Base-by-base conservation (phyloP, 2,113 vertebrate species). In the Clupea harengus region DNA sequence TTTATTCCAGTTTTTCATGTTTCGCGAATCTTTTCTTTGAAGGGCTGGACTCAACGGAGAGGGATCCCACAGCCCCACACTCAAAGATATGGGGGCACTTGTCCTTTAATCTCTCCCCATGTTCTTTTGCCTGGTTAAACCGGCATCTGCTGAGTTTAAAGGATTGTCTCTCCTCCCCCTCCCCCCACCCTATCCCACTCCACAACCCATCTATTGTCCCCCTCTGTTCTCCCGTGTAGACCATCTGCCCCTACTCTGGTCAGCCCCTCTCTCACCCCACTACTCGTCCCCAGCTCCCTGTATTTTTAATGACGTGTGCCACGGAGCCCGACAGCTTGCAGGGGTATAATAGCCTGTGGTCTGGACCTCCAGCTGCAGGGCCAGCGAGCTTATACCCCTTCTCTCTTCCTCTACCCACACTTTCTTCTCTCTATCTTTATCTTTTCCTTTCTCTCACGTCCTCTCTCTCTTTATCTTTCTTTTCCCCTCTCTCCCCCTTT, bases 211-310 rank as follows among this genome's bases (percentile, higher is more conserved):
- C 50, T 44, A 32, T 32, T 78, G 72, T 78, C 32, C 28, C 39
- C 13, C 72, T 32, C 28, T 39, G 72, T 84, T 91, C 89, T 92
- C 89, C 91, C 75, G 64, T 91, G 92, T 86, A 85, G 90, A 86
- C 94, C 95, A 95, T 95, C 95, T 95, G 95, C 93, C 93, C 92
- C 89, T 57, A 86, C 88, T 86, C 92, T 92, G 92, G 92, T 92
- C 90, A 90, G 85, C 87, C 89, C 88, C 89, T 89, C 90, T 81
- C 86, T 49, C 47, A n/a, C 60, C 83, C 85, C 49, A 28, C 49
- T 18, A 1, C 5, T 22, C 54, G 6, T 49, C 85, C 82, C 45
- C 81, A 89, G 84, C 83, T 54, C 82, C 81, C 89, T 91, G 91
- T 86, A 92, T 93, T 91, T 91, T 93, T 92, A 94, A 93, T 92